These are phyloP conservation scores for Dione juno DNA, from an alignment of 2,888 invertebrate genomes.

Conservation along the genomic window DNA sequence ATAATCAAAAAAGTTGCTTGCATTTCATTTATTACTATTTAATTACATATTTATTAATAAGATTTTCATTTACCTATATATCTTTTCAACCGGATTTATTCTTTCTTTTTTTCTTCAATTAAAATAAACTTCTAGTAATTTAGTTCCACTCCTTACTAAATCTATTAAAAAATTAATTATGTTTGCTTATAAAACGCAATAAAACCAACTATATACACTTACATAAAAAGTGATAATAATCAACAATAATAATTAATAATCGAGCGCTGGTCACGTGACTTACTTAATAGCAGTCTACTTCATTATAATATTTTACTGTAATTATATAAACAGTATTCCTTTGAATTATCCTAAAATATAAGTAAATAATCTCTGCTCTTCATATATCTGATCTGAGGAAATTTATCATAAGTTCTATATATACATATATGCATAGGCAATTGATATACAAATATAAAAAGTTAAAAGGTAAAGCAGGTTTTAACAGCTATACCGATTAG, in stretches of 20 bases:
- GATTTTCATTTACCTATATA: background rate
- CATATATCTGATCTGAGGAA: background rate
- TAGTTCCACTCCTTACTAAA: background rate
- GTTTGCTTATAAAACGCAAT: too few relatives aligned
- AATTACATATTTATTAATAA: background rate
- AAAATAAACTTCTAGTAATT: background rate
- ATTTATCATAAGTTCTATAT: background rate
- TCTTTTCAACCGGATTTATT: too few relatives aligned
- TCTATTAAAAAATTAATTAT: background rate
- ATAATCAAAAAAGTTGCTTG: background rate
- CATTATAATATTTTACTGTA: constrained; percentile 7
- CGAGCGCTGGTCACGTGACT: constrained; percentile 24
- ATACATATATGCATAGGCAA: background rate
- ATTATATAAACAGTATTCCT: constrained; percentile 5
- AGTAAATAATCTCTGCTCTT: background rate
- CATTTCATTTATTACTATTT: constrained; percentile 5
- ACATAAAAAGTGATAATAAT: background rate
- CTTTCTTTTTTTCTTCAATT: background rate
- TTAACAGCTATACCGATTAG: background rate
- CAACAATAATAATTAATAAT: background rate
- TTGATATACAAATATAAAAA: background rate
- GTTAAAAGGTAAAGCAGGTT: background rate
- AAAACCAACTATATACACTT: too few relatives aligned
- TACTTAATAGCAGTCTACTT: constrained; percentile 2
- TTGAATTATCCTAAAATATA: background rate